These are phyloP conservation scores for Pholis gunnellus DNA, from an alignment of 2,113 vertebrate species.

Conservation along the genomic window DNA sequence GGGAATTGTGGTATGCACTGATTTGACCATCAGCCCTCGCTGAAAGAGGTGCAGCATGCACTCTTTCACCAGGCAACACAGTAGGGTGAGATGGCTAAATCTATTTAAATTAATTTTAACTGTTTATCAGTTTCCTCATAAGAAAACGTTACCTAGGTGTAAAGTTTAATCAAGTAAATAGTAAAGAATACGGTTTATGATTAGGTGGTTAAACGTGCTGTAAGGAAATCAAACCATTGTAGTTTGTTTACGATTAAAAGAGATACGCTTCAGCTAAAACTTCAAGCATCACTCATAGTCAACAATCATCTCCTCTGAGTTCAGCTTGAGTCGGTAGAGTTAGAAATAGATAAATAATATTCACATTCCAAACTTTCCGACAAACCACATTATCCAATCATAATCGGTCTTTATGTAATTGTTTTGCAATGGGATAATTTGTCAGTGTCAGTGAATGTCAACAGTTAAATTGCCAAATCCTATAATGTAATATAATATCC, in stretches of 20 bases:
- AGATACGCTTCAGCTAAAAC: not conserved
- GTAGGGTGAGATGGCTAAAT: not conserved
- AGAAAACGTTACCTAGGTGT: not conserved
- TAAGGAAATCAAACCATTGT: not conserved
- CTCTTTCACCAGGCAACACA: constrained; percentile 10
- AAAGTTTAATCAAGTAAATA: not conserved
- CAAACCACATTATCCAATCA: not conserved
- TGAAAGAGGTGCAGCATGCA: not conserved
- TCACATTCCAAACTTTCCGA: not conserved
- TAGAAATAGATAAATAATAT: not conserved
- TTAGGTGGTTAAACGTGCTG: not conserved
- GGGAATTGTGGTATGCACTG: constrained; percentile 10
- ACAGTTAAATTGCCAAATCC: not conserved
- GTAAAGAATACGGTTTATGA: not conserved
- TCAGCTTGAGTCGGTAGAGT: not conserved
- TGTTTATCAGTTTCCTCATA: not conserved
- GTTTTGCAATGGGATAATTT: not conserved
- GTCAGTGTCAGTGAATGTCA: not conserved
- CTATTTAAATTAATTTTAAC: not conserved
- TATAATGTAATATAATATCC: not conserved
- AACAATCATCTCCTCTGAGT: not conserved
- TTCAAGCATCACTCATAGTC: not conserved
- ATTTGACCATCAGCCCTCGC: not conserved
- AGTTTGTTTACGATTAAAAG: not conserved
- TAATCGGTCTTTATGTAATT: not conserved